Evolutionary conservation across 2,797 vertebrate genomes (phyloP), one percentile per base, ranked within the genome.

Genomic region (Echiichthys vipera): DNA sequence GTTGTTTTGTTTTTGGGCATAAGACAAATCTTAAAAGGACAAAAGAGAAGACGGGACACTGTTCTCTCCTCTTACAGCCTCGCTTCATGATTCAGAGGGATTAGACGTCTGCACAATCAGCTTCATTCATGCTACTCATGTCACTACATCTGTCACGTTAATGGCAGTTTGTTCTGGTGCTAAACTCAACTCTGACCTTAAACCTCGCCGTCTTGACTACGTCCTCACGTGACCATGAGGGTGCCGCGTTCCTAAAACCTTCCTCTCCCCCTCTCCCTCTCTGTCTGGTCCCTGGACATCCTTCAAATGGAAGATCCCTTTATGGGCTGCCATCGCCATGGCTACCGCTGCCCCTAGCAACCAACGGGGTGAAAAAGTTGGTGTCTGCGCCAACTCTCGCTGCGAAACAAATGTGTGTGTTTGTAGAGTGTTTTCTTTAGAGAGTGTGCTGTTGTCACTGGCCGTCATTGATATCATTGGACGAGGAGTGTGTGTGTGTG

Each of bases 241-340:
- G 69, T 63, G 57, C 57, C 51, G 67, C 67, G 29, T 65, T 73
- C 78, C 67, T 70, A 64, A 72, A 72, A 42, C 9, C 46, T 37
- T 36, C 63, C 58, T 24, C 34, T 15, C 13, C 1, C 25, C 29
- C 45, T 6, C 9, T 11, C n/a, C 50, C 25, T n/a, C 30, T 39
- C 68, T 73, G 71, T 87, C 73, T 82, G 32, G 54, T 83, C 57
- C 71, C 78, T 79, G 75, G 83, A 83, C 77, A 88, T 88, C 77
- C 79, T 79, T 90, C 73, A 83, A 84, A 88, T 74, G 30, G 61
- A 89, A 78, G 81, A 85, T 78, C 80, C 79, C 79, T 86, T 90
- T 77, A 86, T 83, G 55, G 77, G 53, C 77, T 77, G 66, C 88
- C 79, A 77, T 92, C 36, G 8, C 85, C 81, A 72, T 80, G 79